Evolutionary conservation across 37 sponge, comb jelly and placozoan genomes (phyloP), one percentile per base, ranked within the genome.

Genomic region (Oopsacas minuta): DNA sequence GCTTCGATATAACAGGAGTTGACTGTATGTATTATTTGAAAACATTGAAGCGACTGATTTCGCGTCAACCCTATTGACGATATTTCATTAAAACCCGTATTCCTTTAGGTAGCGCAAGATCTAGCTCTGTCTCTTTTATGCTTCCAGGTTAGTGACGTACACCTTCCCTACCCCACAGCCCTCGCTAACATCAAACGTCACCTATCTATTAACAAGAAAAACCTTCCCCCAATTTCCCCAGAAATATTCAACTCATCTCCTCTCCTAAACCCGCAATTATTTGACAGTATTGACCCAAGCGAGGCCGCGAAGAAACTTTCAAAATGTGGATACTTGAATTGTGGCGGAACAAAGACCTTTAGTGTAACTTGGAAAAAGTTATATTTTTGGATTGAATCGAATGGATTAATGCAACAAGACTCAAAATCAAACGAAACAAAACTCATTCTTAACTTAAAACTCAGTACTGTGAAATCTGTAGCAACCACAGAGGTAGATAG

Each of bases 401-500:
- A 61, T 61, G 20, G 32, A 32, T n/a, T 61, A n/a, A 61, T 61
- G 75, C 75, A 61, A n/a, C 75, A 61, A 3, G 28, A 61, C 30
- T 20, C 7, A 5, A 5, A 12, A 10, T 32, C 28, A 20, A 61
- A 5, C 28, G 30, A 10, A 61, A 25, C 7, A 10, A 61, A 61
- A n/a, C 22, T 3, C 7, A 61, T 61, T n/a, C 22, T 61, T 3
- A 61, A 61, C 75, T n/a, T 61, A 25, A 61, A 61, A n/a, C 75
- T 61, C 7, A 61, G 75, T 34, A 61, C 75, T 61, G 75, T 61
- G 22, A 61, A 61, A 34, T 61, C 75, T 34, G 75, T 61, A 12
- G 28, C 75, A 38, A 81, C 69, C 36, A 82, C 88, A 12, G 89
- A 91, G 52, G 83, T 90, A 35, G 94, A 93, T 37, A 84, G 94